Evolutionary conservation across 2,113 vertebrate genomes (phyloP).

Genomic region (Galbula dea): DNA sequence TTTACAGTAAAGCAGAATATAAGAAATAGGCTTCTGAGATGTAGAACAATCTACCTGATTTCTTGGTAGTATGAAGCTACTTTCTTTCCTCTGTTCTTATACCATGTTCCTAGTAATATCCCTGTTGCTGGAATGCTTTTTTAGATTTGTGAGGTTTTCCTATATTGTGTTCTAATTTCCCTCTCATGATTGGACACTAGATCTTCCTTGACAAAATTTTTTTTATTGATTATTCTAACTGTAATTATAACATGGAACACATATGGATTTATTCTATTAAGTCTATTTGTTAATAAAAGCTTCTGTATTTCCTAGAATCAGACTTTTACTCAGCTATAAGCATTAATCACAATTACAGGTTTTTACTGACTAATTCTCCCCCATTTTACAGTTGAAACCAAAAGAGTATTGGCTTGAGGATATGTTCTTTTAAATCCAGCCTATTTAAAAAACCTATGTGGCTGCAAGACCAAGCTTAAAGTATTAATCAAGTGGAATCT

Average conservation of each 20-base stretch:
- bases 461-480: not conserved
- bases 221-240: not conserved
- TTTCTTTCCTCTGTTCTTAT: not conserved
- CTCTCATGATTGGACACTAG: not conserved
- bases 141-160: not conserved
- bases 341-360: constrained; percentile 20
- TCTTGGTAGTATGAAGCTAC: not conserved
- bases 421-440: not conserved
- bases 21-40: not conserved
- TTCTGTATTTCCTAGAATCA: not conserved
- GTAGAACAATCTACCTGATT: not conserved
- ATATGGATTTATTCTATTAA: constrained; percentile 21
- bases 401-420: not conserved
- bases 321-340: not conserved
- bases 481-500: not conserved
- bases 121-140: not conserved
- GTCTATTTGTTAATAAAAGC: not conserved
- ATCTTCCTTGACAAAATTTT: not conserved
- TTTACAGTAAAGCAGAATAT: not conserved
- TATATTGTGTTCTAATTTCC: not conserved
- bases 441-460: not conserved
- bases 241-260: not conserved
- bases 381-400: not conserved
- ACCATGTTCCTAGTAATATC: not conserved
- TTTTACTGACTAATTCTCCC: not conserved